Evolutionary conservation across 2,113 vertebrate species (phyloP), one percentile per base, ranked within the genome.

Genomic region (Pungitius pungitius): DNA sequence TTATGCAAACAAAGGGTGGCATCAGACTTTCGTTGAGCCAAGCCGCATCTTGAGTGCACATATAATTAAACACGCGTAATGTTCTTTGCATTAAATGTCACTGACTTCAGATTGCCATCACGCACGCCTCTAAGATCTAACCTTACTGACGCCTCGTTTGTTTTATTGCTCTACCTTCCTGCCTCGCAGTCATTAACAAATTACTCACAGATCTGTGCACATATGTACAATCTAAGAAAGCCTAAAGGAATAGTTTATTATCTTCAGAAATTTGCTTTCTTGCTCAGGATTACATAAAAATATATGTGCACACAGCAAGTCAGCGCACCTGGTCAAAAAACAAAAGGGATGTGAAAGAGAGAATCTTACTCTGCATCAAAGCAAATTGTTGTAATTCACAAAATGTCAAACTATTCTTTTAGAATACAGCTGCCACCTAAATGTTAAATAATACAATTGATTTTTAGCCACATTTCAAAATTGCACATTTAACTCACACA

Each of bases 21-120:
- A 77, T 74, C 22, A 74, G 45, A 14, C 27, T 79, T 68, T 18
- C 33, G 13, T 43, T 65, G 57, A 60, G 54, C 6, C 3, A 0
- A n/a, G 12, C 52, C 4, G n/a, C 60, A 57, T 72, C 10, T 51
- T 22, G 9, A 78, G 58, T 30, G 45, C 15, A 73, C 24, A 8
- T 4, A 62, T 12, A 0, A 0, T 43, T 49, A 20, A 55, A 69
- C 52, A 26, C 27, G 65, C 0, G 18, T n/a, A 6, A 26, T 57
- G 14, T 18, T 35, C 8, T 67, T 71, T 71, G 26, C 30, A 45
- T 12, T 39, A 62, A 78, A 62, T 78, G 33, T 77, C 71, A 70
- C 20, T 30, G 26, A 69, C 27, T 22, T 1, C 14, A 4, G 55
- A 47, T 14, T 55, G 1, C 0, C 26, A 75, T 20, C 60, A 24